Base-by-base conservation (phyloP, 2,797 vertebrate genomes). In the Numenius phaeopus region DNA sequence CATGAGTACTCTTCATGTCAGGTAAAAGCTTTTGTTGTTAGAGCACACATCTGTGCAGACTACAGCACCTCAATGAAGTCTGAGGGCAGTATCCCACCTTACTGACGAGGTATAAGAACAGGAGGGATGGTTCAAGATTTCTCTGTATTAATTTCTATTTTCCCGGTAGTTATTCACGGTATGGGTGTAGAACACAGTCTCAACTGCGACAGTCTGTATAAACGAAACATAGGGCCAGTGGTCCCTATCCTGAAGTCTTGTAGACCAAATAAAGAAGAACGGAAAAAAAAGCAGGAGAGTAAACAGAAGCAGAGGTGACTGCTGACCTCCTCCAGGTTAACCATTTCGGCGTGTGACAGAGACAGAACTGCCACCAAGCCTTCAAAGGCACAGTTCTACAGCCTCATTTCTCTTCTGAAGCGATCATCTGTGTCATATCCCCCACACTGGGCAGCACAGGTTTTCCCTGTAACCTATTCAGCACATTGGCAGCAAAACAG, bases 391-490 rank as follows among this genome's bases (percentile, higher is more conserved):
- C 24, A 72, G 47, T 14, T 90, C 37, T 44, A 72, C 0, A 0
- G 62, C 30, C 55, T 55, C 80, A 62, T 70, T 84, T 90, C 47
- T 90, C 62, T 83, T 90, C 93, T 77, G 77, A 91, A 92, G 76
- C 32, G 76, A 86, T 89, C 80, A 75, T 82, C 80, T 92, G 80
- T 94, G 40, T 87, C 86, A 62, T 78, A 83, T 80, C 67, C 61
- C 50, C 40, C 84, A 87, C 59, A 83, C 21, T 1, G 20, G 77
- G 49, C 70, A 92, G 70, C 52, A 39, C 50, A 54, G 42, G 26
- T 39, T 85, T 93, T 54, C 29, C 37, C 70, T 87, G 44, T 46
- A 90, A 80, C 71, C 49, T 90, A 54, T 79, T 86, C 81, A 90
- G 75, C 27, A 59, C 39, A 72, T 5, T 80, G 83, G 90, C 93